Evolutionary conservation across 1,140 invertebrate genomes (phyloP).

Genomic region (Drosophila seguyi): DNA sequence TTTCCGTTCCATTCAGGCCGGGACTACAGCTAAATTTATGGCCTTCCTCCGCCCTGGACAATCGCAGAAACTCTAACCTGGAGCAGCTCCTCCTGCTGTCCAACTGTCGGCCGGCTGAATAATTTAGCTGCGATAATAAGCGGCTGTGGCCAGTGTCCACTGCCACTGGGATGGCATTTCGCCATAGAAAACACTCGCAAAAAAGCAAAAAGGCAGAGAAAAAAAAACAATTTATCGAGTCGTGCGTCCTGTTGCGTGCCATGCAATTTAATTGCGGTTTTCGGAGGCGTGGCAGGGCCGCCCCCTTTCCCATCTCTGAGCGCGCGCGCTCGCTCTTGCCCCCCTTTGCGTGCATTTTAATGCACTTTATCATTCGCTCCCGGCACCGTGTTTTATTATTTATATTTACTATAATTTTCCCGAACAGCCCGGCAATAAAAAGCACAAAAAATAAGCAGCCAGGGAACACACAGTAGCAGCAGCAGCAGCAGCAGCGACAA

Average conservation of each 20-base stretch:
- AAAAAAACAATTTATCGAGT: constrained; percentile 74
- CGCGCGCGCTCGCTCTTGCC: neutral
- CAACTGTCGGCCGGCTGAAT: constrained; percentile 59
- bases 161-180: constrained; percentile 17
- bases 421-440: constrained; percentile 48
- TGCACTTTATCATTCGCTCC: constrained; percentile 73
- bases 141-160: constrained; percentile 46
- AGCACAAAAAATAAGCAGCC: constrained; percentile 34
- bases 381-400: constrained; percentile 79
- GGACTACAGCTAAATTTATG: constrained; percentile 38
- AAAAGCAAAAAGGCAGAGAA: constrained; percentile 6
- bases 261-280: constrained; percentile 71
- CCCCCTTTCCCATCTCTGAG: constrained; percentile 10
- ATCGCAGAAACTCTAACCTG: constrained; percentile 29
- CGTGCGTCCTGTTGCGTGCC: constrained; percentile 79
- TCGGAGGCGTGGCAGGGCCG: constrained; percentile 57
- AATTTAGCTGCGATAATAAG: constrained; percentile 76
- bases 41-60: constrained; percentile 23
- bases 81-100: constrained; percentile 17
- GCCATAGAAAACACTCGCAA: constrained; percentile 41
- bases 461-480: too few relatives aligned
- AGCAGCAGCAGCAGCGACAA: constrained; percentile 10
- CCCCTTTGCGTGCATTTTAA: constrained; percentile 75
- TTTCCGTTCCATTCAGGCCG: constrained; percentile 14
- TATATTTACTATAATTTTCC: constrained; percentile 81